Evolutionary conservation across 2,797 vertebrate genomes (phyloP).

Genomic region (Sebastes minor): DNA sequence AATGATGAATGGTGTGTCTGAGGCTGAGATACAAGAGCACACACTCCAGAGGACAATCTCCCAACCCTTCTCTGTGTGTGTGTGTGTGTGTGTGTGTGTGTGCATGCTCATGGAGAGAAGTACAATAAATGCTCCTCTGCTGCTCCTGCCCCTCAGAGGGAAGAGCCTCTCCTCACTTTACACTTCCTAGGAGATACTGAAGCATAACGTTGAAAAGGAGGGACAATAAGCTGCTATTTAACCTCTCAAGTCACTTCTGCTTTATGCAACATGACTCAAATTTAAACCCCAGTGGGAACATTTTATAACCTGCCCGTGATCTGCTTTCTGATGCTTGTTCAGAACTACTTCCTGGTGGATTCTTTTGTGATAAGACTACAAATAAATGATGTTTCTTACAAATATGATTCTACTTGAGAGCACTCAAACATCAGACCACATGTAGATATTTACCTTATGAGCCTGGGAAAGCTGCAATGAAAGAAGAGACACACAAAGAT

Average conservation of each 20-base stretch:
- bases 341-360: not conserved
- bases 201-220: constrained; percentile 3
- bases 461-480: constrained; percentile 94
- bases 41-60: constrained; percentile 82
- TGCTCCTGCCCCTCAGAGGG: constrained; percentile 16
- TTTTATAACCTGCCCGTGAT: not conserved
- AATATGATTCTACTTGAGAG: not conserved
- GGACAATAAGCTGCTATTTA: constrained; percentile 11
- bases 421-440: not conserved
- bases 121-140: constrained; percentile 55
- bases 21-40: constrained; percentile 84
- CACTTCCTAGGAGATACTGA: constrained; percentile 26
- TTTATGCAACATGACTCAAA: constrained; percentile 1
- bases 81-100: constrained; percentile 29
- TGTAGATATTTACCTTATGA: constrained; percentile 90
- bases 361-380: not conserved
- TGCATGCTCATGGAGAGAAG: constrained; percentile 35
- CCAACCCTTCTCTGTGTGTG: constrained; percentile 52
- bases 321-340: not conserved
- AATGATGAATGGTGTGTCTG: constrained; percentile 88
- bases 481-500: constrained; percentile 70
- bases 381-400: not conserved
- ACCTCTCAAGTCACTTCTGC: constrained; percentile 21
- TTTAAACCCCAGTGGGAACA: not conserved
- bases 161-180: constrained; percentile 19